Conservation (phyloP, 1,140 invertebrate species). For the Micrasema minimum region DNA sequence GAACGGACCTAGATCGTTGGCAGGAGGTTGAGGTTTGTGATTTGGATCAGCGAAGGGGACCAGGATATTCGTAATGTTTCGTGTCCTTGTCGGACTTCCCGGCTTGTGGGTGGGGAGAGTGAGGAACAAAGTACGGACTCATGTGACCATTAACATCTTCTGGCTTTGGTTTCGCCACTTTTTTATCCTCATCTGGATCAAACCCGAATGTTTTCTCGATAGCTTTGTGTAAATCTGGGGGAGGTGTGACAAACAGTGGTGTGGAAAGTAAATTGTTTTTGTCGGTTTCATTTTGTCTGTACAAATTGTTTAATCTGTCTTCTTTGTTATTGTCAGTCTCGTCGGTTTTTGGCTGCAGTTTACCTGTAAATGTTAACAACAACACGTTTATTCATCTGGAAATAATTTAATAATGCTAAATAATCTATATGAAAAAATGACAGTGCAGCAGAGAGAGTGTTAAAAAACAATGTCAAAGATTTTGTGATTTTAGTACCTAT, state of each 20-base stretch:
- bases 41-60: slow-evolving; percentile 51
- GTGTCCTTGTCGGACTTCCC: slow-evolving; percentile 44
- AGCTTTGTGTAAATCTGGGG: slow-evolving; percentile 51
- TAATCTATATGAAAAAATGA: no score
- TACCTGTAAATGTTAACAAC: slow-evolving; percentile 48
- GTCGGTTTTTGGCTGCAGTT: slow-evolving; percentile 33
- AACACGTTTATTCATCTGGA: slow-evolving; percentile 11
- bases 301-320: slow-evolving; percentile 43
- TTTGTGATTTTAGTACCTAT: no score
- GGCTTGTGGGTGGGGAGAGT: slow-evolving; percentile 19
- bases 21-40: slow-evolving; percentile 44
- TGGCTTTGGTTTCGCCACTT: slow-evolving; percentile 33
- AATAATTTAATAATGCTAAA: neutral
- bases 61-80: slow-evolving; percentile 51
- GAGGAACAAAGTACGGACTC: slow-evolving; percentile 35
- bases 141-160: slow-evolving; percentile 34
- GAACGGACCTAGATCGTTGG: slow-evolving; percentile 48
- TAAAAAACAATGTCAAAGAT: no score
- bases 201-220: slow-evolving; percentile 46
- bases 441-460: no score
- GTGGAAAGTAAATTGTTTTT: slow-evolving; percentile 46
- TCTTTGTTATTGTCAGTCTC: slow-evolving; percentile 42
- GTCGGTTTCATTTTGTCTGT: slow-evolving; percentile 49
- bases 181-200: slow-evolving; percentile 35
- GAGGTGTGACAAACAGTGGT: slow-evolving; percentile 50